Percentiles rank a stretch among this genome's conserved stretches.
These are phyloP conservation scores for Argopecten irradians DNA, from an alignment of 1,140 invertebrate species.

Conservation along the genomic window DNA sequence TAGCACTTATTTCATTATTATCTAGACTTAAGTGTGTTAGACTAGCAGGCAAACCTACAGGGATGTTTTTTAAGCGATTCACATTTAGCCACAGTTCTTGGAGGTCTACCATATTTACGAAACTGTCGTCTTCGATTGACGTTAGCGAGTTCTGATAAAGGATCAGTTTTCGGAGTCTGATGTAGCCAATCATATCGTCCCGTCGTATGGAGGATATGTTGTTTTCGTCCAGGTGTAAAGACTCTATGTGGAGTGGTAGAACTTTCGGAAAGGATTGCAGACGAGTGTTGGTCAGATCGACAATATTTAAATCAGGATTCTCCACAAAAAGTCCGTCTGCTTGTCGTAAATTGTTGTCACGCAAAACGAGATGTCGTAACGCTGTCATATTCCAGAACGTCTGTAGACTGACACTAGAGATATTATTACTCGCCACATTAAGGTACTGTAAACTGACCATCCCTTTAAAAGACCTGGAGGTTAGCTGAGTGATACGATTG, in stretches of 20 bases:
- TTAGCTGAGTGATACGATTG: neutral
- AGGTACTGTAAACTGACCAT: neutral
- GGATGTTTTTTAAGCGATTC: neutral
- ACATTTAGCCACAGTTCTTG: neutral
- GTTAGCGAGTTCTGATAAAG: neutral
- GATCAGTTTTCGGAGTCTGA: neutral
- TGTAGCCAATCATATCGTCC: neutral
- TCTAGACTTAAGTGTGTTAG: neutral
- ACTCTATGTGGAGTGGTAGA: neutral
- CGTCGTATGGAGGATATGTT: neutral
- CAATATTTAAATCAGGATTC: neutral
- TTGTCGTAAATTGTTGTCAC: neutral
- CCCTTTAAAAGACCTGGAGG: neutral
- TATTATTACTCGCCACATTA: neutral
- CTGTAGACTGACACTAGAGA: neutral
- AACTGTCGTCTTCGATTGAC: neutral
- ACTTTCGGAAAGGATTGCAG: neutral
- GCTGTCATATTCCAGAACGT: neutral
- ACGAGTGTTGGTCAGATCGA: neutral
- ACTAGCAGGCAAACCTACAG: neutral
- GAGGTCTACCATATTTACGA: neutral
- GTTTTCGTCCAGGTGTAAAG: neutral
- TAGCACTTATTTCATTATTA: neutral
- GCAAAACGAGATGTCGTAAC: neutral
- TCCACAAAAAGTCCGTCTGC: neutral